phyloP scores from a whole-genome alignment of 2,797 vertebrate species.

The Ateles fusciceps region DNA sequence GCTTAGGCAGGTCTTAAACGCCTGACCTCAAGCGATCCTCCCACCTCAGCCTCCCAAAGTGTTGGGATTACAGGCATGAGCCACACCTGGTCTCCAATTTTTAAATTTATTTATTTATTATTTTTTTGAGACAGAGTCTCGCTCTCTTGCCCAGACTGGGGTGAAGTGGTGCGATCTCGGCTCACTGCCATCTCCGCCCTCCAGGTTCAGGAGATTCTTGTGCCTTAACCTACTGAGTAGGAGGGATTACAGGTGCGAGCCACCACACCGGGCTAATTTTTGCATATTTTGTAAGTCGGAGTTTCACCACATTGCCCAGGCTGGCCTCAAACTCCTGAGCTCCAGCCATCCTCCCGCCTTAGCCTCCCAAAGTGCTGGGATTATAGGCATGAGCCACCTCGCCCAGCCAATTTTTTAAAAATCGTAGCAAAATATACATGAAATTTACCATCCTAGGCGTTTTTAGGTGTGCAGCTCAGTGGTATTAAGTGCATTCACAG shows the following conservation, averaged over 20 bases:
- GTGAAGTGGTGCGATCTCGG: not conserved
- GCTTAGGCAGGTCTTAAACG: not conserved
- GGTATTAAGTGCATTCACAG: not conserved
- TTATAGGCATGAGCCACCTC: not conserved
- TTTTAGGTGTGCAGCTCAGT: not conserved
- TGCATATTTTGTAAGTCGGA: not conserved
- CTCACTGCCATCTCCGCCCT: not conserved
- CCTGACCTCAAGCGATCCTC: not conserved
- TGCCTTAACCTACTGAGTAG: not conserved
- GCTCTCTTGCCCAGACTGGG: not conserved
- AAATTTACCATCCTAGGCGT: not conserved
- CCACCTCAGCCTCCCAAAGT: not conserved
- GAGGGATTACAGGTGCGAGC: not conserved
- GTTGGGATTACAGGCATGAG: not conserved
- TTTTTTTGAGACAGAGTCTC: not conserved
- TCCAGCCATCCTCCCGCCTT: not conserved
- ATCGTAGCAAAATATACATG: not conserved
- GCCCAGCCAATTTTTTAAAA: not conserved
- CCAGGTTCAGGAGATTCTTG: not conserved
- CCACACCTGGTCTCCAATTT: not conserved
- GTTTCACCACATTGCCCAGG: not conserved
- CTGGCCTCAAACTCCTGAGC: not conserved
- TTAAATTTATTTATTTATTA: not conserved
- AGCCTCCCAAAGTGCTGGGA: not conserved
- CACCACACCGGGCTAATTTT: not conserved